Conservation (phyloP, 2,888 invertebrate genomes). For the Ellobium chinense region DNA sequence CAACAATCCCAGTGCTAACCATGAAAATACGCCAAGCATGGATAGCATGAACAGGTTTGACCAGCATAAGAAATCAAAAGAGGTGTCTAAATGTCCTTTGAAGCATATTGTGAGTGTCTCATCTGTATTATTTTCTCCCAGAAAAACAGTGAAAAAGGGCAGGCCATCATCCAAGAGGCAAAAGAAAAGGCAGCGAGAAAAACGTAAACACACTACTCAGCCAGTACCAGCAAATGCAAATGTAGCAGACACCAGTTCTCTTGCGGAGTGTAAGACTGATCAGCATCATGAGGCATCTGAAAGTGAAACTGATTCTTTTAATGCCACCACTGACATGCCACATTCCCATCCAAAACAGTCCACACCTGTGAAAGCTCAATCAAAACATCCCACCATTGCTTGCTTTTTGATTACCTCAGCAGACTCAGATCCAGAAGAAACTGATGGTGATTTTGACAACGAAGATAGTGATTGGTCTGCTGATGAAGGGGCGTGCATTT, state of each 20-base stretch:
- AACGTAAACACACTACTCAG: constrained; percentile 6
- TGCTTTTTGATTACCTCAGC: neutral
- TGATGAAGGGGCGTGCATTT: neutral
- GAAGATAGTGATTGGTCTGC: constrained; percentile 28
- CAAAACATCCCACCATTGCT: neutral
- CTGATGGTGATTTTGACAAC: constrained; percentile 1
- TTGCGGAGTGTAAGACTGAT: too few relatives aligned
- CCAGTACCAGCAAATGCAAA: neutral
- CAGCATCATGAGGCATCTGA: neutral
- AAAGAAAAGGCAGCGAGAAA: constrained; percentile 30
- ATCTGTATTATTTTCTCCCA: constrained; percentile 12
- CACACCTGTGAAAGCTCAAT: constrained; percentile 3
- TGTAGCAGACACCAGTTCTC: too few relatives aligned
- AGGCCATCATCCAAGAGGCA: constrained; percentile 32
- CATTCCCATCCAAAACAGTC: constrained; percentile 1
- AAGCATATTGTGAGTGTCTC: neutral
- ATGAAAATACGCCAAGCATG: too few relatives aligned
- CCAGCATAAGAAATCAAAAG: too few relatives aligned
- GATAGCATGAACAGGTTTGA: too few relatives aligned
- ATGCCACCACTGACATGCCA: neutral
- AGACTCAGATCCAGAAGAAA: neutral
- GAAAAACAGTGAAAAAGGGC: constrained; percentile 34
- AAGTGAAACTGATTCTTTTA: neutral
- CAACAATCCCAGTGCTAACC: too few relatives aligned
- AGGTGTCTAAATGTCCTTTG: too few relatives aligned